Conservation (phyloP, 1,140 invertebrate genomes). For the Ips typographus region DNA sequence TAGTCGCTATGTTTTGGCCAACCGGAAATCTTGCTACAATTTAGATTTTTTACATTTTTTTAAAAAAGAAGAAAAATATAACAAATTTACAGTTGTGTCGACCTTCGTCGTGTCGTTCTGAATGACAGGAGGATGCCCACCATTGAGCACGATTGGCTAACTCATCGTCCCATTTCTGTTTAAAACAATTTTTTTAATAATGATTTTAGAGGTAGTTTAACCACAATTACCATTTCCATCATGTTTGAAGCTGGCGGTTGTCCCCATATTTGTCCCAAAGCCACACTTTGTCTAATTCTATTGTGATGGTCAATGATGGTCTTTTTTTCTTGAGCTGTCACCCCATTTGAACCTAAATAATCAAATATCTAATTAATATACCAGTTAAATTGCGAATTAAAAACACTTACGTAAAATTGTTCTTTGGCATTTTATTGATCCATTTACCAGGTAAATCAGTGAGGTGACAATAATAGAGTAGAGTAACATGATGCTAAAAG, state of each 20-base stretch:
- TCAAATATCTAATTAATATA: not conserved
- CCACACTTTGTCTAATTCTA: constrained; percentile 73
- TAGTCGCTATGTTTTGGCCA: constrained; percentile 79
- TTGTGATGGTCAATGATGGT: constrained; percentile 79
- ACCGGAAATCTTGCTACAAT: constrained; percentile 69
- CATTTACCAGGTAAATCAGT: not conserved
- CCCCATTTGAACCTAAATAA: constrained; percentile 62
- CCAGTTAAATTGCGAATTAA: not conserved
- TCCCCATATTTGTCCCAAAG: constrained; percentile 71
- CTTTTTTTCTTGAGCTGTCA: constrained; percentile 71
- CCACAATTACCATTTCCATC: constrained; percentile 70
- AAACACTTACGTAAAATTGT: not conserved
- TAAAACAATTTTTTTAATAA: constrained; percentile 24
- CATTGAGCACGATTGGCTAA: constrained; percentile 76
- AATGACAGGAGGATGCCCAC: constrained; percentile 76
- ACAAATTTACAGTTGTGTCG: constrained; percentile 51
- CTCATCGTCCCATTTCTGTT: constrained; percentile 83
- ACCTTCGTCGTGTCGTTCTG: constrained; percentile 69
- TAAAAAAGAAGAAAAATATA: not conserved
- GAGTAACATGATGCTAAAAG: too few species aligned
- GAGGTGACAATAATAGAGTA: too few species aligned
- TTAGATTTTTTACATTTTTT: constrained; percentile 10
- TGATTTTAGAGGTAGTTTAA: too few species aligned
- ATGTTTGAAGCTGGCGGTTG: constrained; percentile 79
- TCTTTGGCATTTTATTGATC: constrained; percentile 3